phyloP scores from a whole-genome alignment of 2,888 invertebrate species.

The Amphiduros pacificus region DNA sequence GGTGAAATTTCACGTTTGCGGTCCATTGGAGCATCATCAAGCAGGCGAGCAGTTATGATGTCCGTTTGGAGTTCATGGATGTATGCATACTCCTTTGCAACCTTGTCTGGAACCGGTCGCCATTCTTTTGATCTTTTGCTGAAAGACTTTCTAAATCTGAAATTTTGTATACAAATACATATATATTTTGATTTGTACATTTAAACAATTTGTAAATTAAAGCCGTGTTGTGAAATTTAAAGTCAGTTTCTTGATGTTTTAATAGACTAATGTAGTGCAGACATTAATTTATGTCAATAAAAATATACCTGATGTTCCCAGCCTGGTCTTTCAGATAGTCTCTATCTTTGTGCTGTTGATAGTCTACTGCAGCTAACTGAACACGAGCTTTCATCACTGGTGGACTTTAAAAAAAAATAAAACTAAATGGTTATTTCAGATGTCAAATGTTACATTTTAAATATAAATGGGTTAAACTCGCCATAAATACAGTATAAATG shows the following conservation, averaged over 20 bases:
- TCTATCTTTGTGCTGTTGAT: constrained; percentile 9
- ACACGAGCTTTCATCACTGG: background rate
- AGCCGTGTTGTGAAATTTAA: too few relatives aligned
- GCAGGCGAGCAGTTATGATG: background rate
- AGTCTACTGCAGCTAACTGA: constrained; percentile 11
- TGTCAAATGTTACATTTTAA: background rate
- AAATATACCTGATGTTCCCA: background rate
- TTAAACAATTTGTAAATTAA: background rate
- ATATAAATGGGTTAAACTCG: background rate
- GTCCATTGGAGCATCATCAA: background rate
- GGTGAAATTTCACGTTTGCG: background rate
- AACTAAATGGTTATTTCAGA: background rate
- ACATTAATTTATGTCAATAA: background rate
- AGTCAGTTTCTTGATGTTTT: too few relatives aligned
- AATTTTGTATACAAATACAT: background rate
- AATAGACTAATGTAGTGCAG: background rate
- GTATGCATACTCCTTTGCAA: constrained; percentile 5
- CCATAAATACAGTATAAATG: too few relatives aligned
- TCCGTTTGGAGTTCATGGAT: background rate
- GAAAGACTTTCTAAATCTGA: background rate
- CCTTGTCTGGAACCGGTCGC: constrained; percentile 1
- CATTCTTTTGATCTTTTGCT: background rate
- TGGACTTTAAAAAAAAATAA: background rate
- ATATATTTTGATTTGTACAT: background rate
- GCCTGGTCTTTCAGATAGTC: background rate